These are phyloP conservation scores for Danio aesculapii DNA, from an alignment of 2,797 vertebrate genomes.

Conservation along the genomic window DNA sequence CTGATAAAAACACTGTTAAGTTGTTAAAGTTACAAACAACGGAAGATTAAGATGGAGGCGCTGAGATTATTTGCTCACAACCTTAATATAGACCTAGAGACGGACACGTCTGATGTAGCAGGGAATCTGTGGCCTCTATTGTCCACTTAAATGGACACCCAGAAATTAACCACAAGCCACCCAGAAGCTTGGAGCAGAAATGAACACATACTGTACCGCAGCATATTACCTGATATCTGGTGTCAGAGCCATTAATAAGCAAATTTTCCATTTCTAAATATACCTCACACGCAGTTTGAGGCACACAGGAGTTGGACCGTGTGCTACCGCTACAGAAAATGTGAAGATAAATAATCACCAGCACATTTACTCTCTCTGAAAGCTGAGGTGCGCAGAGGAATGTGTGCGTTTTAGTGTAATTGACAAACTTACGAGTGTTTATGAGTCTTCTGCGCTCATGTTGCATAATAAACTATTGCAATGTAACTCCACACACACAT, in stretches of 20 bases:
- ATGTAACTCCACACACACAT: not conserved
- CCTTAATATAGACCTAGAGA: not conserved
- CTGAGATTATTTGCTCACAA: not conserved
- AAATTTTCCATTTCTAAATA: constrained; percentile 55
- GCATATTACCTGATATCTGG: constrained; percentile 41
- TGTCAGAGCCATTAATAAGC: constrained; percentile 53
- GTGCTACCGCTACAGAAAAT: constrained; percentile 38
- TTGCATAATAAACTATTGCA: constrained; percentile 14
- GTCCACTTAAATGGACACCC: constrained; percentile 53
- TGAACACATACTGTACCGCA: constrained; percentile 14
- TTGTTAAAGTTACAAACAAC: constrained; percentile 13
- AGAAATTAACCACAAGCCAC: constrained; percentile 55
- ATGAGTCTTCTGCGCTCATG: not conserved
- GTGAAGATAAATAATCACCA: constrained; percentile 51
- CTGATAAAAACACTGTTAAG: not conserved
- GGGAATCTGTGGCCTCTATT: constrained; percentile 26
- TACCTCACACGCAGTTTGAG: constrained; percentile 46
- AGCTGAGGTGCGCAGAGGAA: not conserved
- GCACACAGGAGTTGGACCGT: constrained; percentile 11
- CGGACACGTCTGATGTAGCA: not conserved
- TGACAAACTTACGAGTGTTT: constrained; percentile 7
- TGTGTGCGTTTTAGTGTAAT: constrained; percentile 37
- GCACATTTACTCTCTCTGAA: not conserved
- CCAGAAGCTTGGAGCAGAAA: constrained; percentile 53
- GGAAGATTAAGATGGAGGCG: not conserved